phyloP scores from a whole-genome alignment of 2,797 vertebrate genomes.

The Linurgus olivaceus region DNA sequence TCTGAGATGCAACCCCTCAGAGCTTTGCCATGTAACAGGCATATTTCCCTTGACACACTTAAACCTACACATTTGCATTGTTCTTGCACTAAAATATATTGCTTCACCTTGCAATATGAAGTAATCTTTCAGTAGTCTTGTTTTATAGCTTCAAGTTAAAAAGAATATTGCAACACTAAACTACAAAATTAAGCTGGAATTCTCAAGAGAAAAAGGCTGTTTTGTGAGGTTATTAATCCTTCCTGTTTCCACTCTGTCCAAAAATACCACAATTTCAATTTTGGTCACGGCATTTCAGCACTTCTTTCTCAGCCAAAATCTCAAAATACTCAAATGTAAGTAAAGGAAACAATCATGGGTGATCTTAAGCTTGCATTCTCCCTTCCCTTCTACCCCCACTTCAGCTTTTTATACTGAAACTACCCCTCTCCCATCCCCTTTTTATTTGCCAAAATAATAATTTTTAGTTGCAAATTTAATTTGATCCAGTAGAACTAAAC shows the following conservation, averaged over 20 bases:
- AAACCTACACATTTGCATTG: neutral
- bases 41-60: neutral
- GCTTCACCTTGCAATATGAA: neutral
- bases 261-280: constrained; percentile 32
- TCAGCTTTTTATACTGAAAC: neutral
- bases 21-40: neutral
- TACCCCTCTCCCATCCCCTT: neutral
- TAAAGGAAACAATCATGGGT: neutral
- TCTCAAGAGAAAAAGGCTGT: neutral
- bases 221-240: constrained; percentile 31
- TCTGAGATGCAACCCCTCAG: neutral
- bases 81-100: neutral
- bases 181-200: neutral
- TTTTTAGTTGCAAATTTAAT: neutral
- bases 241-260: constrained; percentile 7
- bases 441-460: neutral
- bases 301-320: constrained; percentile 9
- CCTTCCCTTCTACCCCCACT: neutral
- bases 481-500: neutral
- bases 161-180: neutral
- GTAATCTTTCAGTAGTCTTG: neutral
- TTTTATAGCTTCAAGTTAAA: neutral
- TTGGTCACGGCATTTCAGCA: neutral
- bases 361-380: neutral
- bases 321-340: neutral